Conservation (phyloP, 1,140 invertebrate species). For the Hypothenemus hampei region DNA sequence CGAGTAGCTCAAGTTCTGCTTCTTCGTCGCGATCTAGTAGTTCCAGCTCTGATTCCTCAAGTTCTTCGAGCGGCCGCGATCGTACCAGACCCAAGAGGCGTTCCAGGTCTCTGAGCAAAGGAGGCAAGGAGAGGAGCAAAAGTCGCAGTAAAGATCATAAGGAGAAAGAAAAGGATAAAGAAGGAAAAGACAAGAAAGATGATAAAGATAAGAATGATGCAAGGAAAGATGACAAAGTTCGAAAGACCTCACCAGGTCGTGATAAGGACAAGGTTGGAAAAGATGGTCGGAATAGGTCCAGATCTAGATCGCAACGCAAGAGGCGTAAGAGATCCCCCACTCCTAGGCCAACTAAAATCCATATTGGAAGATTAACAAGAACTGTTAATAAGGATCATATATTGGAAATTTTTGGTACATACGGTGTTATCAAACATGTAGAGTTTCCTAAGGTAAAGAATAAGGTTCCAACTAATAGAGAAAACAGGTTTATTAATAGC, state of each 20-base stretch:
- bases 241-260: slow-evolving; percentile 47
- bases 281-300: slow-evolving; percentile 52
- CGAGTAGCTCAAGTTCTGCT: slow-evolving; percentile 61
- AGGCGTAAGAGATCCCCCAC: slow-evolving; percentile 76
- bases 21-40: slow-evolving; percentile 71
- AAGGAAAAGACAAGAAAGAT: slow-evolving; percentile 51
- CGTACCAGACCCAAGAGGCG: slow-evolving; percentile 56
- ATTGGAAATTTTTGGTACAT: slow-evolving; percentile 90
- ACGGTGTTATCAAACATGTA: slow-evolving; percentile 84
- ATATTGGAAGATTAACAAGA: slow-evolving; percentile 84
- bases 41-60: slow-evolving; percentile 55
- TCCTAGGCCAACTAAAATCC: slow-evolving; percentile 84
- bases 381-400: slow-evolving; percentile 94
- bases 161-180: slow-evolving; percentile 51
- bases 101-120: slow-evolving; percentile 43
- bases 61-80: slow-evolving; percentile 54
- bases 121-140: slow-evolving; percentile 46
- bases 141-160: slow-evolving; percentile 44
- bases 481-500: neutral
- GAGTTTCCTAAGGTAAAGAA: slow-evolving; percentile 66
- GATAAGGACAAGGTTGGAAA: slow-evolving; percentile 53
- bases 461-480: neutral
- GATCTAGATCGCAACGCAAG: slow-evolving; percentile 54
- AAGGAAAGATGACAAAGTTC: slow-evolving; percentile 52
- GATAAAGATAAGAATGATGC: slow-evolving; percentile 45